Base-by-base conservation (phyloP, 1,140 invertebrate genomes). In the Patella vulgata region DNA sequence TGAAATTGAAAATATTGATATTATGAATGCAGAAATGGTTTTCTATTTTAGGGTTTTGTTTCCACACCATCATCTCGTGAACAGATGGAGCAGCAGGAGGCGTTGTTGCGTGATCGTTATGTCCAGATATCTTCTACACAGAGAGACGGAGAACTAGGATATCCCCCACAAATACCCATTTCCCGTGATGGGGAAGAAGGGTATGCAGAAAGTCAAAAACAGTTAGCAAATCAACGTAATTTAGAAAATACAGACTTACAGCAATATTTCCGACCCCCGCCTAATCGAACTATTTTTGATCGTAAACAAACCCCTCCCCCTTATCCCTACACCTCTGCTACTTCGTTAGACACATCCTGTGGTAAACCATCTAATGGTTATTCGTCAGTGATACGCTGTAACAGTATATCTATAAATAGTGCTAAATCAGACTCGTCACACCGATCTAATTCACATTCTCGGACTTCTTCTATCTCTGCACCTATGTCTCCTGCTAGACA, bases 231-330 rank as follows among this genome's bases (percentile, higher is more conserved):
- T 89, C 81, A 84, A 86, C 55, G 55, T 58, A 88, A 89, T 36
- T 89, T 87, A 87, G 90, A 30, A 11, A 33, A 30, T 59, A 88
- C 89, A 79, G 39, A 36, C 52, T 23, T n/a, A 54, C 88, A 89
- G 76, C 88, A 89, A 77, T 90, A 88, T 71, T 88, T 91, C 64
- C 85, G 89, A 68, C 88, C 90, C 60, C 90, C 90, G 27, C 90
- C 90, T 19, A 91, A 91, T 73, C 86, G 88, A 71, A 91, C 89
- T 46, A 88, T 90, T 33, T 88, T 88, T 73, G 89, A 90, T 68
- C 47, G 27, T 25, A 88, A 88, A 60, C 88, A 90, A 69, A 88
- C 88, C 64, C 88, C 88, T 50, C 89, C 89, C 33, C 88, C 89
- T 11, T 90, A 89, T 75, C 82, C 88, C 62, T 89, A 88, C 47